A percentile compares a stretch with the other conserved stretches of the same genome.
Conservation (phyloP, 2,888 invertebrate genomes). For the Amiota minor region DNA sequence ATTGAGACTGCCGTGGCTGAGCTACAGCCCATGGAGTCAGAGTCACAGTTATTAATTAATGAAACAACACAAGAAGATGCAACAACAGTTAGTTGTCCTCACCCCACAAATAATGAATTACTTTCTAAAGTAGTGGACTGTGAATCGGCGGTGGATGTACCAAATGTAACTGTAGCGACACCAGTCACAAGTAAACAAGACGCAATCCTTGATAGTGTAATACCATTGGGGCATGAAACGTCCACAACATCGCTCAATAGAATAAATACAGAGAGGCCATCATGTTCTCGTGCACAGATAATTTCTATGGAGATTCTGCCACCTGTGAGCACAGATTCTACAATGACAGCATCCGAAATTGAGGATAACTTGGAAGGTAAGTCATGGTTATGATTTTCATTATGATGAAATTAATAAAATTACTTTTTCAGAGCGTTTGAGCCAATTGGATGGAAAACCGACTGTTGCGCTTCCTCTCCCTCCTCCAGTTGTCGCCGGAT, state of each 20-base stretch:
- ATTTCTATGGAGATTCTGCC: conserved; percentile 56
- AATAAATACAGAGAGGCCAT: conserved; percentile 3
- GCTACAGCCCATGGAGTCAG: conserved; percentile 48
- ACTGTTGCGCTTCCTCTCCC: conserved; percentile 49
- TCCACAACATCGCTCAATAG: background rate
- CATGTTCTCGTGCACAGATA: conserved; percentile 40
- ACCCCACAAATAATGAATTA: background rate
- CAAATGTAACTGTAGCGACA: background rate
- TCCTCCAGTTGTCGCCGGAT: conserved; percentile 35
- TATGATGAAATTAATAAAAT: background rate
- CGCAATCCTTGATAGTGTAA: conserved; percentile 13
- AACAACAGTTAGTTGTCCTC: conserved; percentile 11
- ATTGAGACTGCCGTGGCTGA: background rate
- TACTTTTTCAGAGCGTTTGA: conserved; percentile 62
- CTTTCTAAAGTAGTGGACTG: background rate
- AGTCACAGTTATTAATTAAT: conserved; percentile 41
- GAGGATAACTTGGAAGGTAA: conserved; percentile 68
- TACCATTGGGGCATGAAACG: background rate
- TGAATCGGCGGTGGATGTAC: background rate
- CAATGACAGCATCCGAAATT: conserved; percentile 62
- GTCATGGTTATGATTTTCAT: conserved; percentile 18
- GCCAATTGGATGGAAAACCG: conserved; percentile 67
- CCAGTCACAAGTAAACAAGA: background rate
- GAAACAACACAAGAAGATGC: conserved; percentile 36
- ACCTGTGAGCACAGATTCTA: conserved; percentile 59